Evolutionary conservation across 2,888 invertebrate genomes (phyloP), one percentile per base, ranked within the genome.

Genomic region (Heliconius charithonia): DNA sequence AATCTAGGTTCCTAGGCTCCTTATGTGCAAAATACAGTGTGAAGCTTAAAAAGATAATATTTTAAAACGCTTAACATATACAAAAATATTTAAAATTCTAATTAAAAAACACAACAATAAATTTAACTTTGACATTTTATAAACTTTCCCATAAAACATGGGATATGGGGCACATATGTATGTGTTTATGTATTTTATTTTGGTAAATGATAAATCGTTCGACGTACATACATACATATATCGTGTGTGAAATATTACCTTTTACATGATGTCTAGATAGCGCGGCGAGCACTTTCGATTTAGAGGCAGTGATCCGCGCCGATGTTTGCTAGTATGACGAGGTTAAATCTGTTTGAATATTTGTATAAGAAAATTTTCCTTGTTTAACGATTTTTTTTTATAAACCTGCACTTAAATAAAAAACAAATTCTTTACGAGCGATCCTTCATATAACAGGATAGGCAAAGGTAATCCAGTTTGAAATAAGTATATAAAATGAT

Each of bases 161-260:
- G 41, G 41, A 73, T 67, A 19, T 51, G 51, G 51, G 29, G 29
- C 29, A 29, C 29, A 29, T 2, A 29, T 2, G 2, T 37, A n/a
- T 4, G 9, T 4, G 7, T 51, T 51, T 59, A 62, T 13, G 13
- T 62, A 62, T 25, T n/a, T 66, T 65, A 45, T 70, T 27, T 80
- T 59, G 70, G 76, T 62, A 51, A 51, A 69, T 79, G 66, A 80
- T 75, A 79, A 71, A 80, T 80, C 71, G 63, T 75, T 59, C 66
- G 76, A 76, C 59, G 74, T 71, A 63, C 63, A 63, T 27, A 63
- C 25, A 27, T 63, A 63, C 37, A 37, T 63, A 63, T 79, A 76
- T 76, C 78, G 76, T 77, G 69, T 71, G 66, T 80, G 80, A 80
- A 78, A 77, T 79, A 80, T 77, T 69, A 65, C 79, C 74, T 74